phyloP scores from a whole-genome alignment of 1,140 invertebrate species.

The Bactericera cockerelli region DNA sequence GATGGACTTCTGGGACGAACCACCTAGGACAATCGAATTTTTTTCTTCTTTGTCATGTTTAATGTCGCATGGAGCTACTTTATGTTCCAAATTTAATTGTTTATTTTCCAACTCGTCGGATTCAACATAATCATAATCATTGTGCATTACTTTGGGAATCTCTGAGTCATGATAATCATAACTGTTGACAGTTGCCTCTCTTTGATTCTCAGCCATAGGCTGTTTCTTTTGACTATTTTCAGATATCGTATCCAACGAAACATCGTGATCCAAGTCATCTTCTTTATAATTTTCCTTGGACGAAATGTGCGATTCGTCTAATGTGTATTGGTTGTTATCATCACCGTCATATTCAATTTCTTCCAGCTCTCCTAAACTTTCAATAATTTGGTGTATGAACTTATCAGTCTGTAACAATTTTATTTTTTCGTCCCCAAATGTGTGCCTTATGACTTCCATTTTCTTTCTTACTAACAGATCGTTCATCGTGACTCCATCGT shows the following conservation, averaged over 20 bases:
- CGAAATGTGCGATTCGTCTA: no score
- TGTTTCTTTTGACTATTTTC: neutral
- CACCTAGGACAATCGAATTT: neutral
- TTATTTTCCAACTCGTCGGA: neutral
- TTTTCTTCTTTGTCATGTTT: neutral
- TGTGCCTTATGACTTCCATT: neutral
- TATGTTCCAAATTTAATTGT: neutral
- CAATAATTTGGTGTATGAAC: neutral
- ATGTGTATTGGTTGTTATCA: neutral
- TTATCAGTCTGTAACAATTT: neutral
- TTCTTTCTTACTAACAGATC: neutral
- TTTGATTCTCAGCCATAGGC: no score
- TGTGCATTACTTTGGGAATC: neutral
- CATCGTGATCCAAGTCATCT: neutral
- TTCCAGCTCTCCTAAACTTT: neutral
- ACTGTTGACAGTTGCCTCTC: no score
- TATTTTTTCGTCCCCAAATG: neutral
- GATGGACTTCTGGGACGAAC: neutral
- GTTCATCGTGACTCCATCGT: neutral
- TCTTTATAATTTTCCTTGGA: neutral
- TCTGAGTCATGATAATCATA: no score
- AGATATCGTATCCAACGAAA: neutral
- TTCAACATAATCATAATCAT: neutral
- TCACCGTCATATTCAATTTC: neutral
- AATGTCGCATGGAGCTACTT: neutral